Conservation (phyloP, 2,113 vertebrate genomes). For the Oryctolagus cuniculus region DNA sequence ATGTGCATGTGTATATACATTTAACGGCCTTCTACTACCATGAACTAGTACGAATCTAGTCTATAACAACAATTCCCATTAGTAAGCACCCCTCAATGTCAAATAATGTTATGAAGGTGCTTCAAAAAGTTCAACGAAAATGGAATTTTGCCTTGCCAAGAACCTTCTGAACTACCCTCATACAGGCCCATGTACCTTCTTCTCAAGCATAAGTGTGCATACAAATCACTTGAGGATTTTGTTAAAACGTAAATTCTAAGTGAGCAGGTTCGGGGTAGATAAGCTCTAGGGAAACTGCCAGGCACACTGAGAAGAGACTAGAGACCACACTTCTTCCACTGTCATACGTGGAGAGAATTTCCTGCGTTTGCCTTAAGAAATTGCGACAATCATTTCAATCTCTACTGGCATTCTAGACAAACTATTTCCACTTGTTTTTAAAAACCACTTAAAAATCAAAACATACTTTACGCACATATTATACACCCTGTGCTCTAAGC, state of each 20-base stretch:
- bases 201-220: background rate
- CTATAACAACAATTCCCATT: background rate
- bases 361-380: conserved; percentile 13
- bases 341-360: background rate
- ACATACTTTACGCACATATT: background rate
- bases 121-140: too few relatives aligned
- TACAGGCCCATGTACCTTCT: background rate
- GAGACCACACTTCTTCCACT: background rate
- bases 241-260: conserved; percentile 19
- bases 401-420: conserved; percentile 50
- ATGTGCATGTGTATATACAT: background rate
- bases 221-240: background rate
- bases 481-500: conserved; percentile 15
- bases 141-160: too few relatives aligned
- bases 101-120: background rate
- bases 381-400: background rate
- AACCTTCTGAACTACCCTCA: too few relatives aligned
- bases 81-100: background rate
- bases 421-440: conserved; percentile 12
- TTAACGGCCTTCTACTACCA: background rate
- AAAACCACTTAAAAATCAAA: conserved; percentile 41
- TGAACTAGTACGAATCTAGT: background rate
- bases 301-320: background rate
- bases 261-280: background rate
- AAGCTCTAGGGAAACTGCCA: background rate